Evolutionary conservation across 2,797 vertebrate species (phyloP).

Genomic region (Muscicapa comitata): DNA sequence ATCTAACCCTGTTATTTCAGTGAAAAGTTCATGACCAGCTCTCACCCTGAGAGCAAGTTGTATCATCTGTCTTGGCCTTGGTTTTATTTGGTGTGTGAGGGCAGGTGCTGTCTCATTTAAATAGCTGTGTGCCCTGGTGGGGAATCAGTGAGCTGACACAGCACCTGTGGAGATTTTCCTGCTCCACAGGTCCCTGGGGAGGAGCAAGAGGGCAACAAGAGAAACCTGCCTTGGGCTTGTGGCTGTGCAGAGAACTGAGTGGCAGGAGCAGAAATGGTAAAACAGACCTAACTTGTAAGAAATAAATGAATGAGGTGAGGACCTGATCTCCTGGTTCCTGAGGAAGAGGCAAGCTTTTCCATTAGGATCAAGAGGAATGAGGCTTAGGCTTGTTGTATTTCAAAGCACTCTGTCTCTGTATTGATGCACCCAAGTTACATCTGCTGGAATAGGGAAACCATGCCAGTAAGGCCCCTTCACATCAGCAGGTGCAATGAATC

Average conservation of each 20-base stretch:
- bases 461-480: not conserved
- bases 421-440: not conserved
- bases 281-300: not conserved
- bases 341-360: not conserved
- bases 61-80: not conserved
- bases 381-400: not conserved
- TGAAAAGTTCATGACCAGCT: not conserved
- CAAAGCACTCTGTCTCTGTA: not conserved
- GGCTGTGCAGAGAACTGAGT: not conserved
- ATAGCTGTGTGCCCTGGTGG: not conserved
- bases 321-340: not conserved
- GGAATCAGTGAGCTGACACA: not conserved
- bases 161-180: not conserved
- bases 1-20: not conserved
- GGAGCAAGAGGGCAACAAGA: not conserved
- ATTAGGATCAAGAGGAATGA: not conserved
- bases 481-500: not conserved
- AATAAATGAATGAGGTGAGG: not conserved
- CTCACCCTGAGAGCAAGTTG: not conserved
- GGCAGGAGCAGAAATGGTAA: not conserved
- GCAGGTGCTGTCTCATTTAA: not conserved
- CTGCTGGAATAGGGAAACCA: not conserved
- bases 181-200: not conserved
- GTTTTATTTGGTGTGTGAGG: constrained; percentile 20
- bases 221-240: not conserved